Base-by-base conservation (phyloP, 2,797 vertebrate species). In the Hoplostethus mediterraneus region DNA sequence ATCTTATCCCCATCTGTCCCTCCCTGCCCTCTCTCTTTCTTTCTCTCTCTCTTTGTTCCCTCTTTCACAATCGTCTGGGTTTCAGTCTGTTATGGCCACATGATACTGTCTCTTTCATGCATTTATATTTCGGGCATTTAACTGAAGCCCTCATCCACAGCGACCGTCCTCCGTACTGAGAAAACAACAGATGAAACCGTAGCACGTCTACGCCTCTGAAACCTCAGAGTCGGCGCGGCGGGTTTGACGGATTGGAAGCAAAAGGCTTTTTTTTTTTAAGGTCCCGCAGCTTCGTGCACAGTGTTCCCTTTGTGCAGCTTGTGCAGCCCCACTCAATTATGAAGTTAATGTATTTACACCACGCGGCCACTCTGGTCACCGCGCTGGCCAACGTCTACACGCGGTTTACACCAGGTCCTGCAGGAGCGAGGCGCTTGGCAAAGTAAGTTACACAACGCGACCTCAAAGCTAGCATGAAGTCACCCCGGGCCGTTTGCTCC, bases 1-100 rank as follows among this genome's bases (percentile, higher is more conserved):
- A 71, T 77, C 71, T 85, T 77, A 74, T 83, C 79, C 67, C 85
- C 88, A 87, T 87, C 87, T 89, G 87, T 21, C 21, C 21, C 21
- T 21, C 21, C 21, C 21, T 21, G 21, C 21, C 21, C 21, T 21
- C 21, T 83, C 82, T 77, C 62, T 45, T 9, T 57, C n/a, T 38
- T 8, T n/a, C 25, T 47, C 73, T 76, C 55, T 58, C 49, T 65
- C 66, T 58, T 38, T 76, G 48, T 68, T 47, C 48, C 58, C 58
- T 56, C 45, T 10, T 33, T 42, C 28, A 56, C 67, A 77, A 67
- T 61, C 44, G 8, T 45, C 48, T 52, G 40, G 1, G 36, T 79
- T 75, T 48, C 30, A 28, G 1, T 44, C 14, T 16, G 59, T 73
- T 48, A 28, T 54, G 45, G 49, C 58, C 56, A 58, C 71, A 63